Evolutionary conservation across 35 echinoderm and acorn worm species (phyloP).

Genomic region (Hemicentrotus pulcherrimus): DNA sequence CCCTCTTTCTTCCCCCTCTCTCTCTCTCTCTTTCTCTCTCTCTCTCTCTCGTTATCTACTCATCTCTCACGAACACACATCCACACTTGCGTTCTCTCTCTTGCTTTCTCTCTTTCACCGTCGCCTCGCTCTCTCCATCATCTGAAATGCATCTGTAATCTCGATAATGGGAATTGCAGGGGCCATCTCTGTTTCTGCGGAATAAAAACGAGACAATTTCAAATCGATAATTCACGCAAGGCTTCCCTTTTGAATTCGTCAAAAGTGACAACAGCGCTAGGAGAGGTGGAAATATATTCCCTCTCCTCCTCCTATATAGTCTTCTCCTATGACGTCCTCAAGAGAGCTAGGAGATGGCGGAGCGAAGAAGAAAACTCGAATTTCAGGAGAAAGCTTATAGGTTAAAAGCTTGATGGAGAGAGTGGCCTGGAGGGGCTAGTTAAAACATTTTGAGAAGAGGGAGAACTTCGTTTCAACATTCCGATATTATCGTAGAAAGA

Average conservation of each 20-base stretch:
- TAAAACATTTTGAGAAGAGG: constrained; percentile 7
- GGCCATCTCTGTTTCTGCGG: background rate
- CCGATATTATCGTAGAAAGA: background rate
- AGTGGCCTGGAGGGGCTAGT: constrained; percentile 7
- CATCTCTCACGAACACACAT: too few species aligned
- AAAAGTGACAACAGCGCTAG: background rate
- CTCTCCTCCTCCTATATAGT: background rate
- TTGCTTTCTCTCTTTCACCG: background rate
- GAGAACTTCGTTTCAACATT: background rate
- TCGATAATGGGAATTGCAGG: background rate
- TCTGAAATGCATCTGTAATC: background rate
- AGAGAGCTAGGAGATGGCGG: background rate
- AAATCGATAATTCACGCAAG: constrained; percentile 18
- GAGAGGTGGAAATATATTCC: background rate
- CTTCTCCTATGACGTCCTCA: background rate
- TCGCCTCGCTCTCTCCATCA: background rate
- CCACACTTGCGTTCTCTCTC: background rate
- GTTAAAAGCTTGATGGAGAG: background rate
- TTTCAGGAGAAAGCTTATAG: background rate
- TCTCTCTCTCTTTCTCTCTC: too few species aligned
- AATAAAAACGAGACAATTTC: constrained; percentile 2
- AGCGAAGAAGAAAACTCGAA: background rate
- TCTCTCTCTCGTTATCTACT: background rate
- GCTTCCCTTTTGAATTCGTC: background rate
- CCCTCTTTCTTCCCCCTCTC: too few species aligned